Base-by-base conservation (phyloP, 2,113 vertebrate genomes). In the Ptilonorhynchus violaceus region DNA sequence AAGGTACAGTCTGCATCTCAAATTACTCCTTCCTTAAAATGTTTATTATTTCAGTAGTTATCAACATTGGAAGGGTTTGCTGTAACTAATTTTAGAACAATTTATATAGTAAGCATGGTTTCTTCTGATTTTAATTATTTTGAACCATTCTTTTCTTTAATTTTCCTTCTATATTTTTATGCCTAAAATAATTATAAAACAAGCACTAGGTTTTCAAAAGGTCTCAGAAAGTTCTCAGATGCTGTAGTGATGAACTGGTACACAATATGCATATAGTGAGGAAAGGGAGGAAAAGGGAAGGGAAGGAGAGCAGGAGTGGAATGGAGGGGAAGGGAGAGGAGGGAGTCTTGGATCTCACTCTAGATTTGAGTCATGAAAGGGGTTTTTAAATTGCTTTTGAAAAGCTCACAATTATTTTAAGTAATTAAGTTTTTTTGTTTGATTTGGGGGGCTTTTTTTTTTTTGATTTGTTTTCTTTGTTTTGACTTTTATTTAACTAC, bases 231-330 rank as follows among this genome's bases (percentile, higher is more conserved):
- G 2, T 59, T 73, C 17, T 74, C 31, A 78, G 24, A 53, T 60
- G 47, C 2, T 39, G 2, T 50, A 50, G 1, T 39, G 52, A 47
- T 42, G 4, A 50, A 33, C 30, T 17, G 9, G 31, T 56, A 39
- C 19, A 46, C 14, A 50, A 19, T 13, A 16, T 0, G 2, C 3
- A 24, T 9, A 33, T 4, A 60, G 10, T 28, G 28, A 59, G 18
- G 49, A 72, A 28, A 85, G 9, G 6, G 13, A n/a, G 33, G 13
- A 42, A 47, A 84, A 63, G 0, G 5, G 17, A 78, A 42, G 8
- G 2, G 15, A 39, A 70, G 25, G 10, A 41, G 12, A 59, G 30
- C 4, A 21, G n/a, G 5, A 62, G 11, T 5, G 11, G 13, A 55
- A 27, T 3, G 3, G 7, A 53, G 7, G 3, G 5, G 16, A 75